Conservation (phyloP, 2,888 invertebrate genomes). For the Athalia rosae region DNA sequence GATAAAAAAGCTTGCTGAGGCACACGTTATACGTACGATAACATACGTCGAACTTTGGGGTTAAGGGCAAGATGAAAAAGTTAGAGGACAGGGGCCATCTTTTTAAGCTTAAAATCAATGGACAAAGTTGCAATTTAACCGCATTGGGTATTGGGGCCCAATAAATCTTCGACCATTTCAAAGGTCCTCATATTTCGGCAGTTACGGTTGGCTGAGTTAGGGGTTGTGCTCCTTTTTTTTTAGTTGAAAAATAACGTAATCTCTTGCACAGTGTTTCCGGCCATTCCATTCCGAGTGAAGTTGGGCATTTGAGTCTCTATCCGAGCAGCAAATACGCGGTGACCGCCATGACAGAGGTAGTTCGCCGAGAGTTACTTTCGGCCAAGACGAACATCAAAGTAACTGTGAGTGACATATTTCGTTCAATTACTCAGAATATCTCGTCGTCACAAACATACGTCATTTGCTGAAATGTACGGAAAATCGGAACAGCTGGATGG, state of each 20-base stretch:
- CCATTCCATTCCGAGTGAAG: constrained; percentile 56
- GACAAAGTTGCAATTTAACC: too few relatives aligned
- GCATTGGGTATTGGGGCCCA: too few relatives aligned
- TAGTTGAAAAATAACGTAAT: neutral
- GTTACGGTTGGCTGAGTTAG: too few relatives aligned
- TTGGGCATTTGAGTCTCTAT: constrained; percentile 64
- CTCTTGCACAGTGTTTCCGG: constrained; percentile 51
- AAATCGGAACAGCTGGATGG: too few relatives aligned
- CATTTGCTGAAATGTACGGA: neutral
- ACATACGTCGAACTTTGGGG: too few relatives aligned
- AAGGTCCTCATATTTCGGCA: too few relatives aligned
- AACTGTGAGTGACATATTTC: constrained; percentile 53
- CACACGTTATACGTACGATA: too few relatives aligned
- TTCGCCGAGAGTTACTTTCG: constrained; percentile 71
- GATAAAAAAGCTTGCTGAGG: too few relatives aligned
- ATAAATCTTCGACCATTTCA: too few relatives aligned
- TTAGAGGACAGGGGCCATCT: too few relatives aligned
- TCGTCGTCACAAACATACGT: neutral
- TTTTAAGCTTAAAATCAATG: too few relatives aligned
- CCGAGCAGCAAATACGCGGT: constrained; percentile 74
- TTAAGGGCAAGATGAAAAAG: too few relatives aligned
- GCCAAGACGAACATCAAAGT: constrained; percentile 65
- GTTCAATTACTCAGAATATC: neutral
- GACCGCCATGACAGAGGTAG: constrained; percentile 72
- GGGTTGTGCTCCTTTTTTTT: neutral